Evolutionary conservation across 2,888 invertebrate species (phyloP).

Genomic region (Papilio protenor): DNA sequence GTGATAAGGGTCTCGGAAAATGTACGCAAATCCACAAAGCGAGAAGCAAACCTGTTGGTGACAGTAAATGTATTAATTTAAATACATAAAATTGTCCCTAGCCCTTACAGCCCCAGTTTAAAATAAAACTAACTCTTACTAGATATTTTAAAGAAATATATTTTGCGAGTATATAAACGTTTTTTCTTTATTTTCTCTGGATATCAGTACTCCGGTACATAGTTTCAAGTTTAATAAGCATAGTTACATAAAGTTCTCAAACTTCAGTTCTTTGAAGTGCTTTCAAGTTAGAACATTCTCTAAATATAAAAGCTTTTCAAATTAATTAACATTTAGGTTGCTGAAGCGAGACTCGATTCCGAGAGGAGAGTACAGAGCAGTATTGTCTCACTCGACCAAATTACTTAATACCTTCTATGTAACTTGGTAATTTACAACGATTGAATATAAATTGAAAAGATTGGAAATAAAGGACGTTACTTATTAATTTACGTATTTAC

Average conservation of each 20-base stretch:
- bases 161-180: too few relatives aligned
- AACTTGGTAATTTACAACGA: background rate
- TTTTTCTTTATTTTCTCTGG: background rate
- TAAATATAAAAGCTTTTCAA: background rate
- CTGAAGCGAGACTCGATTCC: background rate
- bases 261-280: background rate
- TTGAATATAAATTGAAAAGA: background rate
- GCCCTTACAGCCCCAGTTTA: too few relatives aligned
- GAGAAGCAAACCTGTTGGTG: background rate
- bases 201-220: background rate
- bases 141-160: too few relatives aligned
- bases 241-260: background rate
- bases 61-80: background rate
- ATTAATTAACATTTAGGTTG: slow-evolving; percentile 5
- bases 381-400: background rate
- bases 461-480: background rate
- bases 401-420: background rate
- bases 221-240: background rate
- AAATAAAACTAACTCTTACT: background rate
- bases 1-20: slow-evolving; percentile 10
- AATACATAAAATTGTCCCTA: background rate
- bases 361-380: background rate
- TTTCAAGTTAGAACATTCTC: background rate
- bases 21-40: background rate
- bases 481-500: too few relatives aligned